Percentiles rank a stretch among this genome's conserved stretches.
Evolutionary conservation across 2,797 vertebrate species (phyloP).

Genomic region (Trachurus trachurus): DNA sequence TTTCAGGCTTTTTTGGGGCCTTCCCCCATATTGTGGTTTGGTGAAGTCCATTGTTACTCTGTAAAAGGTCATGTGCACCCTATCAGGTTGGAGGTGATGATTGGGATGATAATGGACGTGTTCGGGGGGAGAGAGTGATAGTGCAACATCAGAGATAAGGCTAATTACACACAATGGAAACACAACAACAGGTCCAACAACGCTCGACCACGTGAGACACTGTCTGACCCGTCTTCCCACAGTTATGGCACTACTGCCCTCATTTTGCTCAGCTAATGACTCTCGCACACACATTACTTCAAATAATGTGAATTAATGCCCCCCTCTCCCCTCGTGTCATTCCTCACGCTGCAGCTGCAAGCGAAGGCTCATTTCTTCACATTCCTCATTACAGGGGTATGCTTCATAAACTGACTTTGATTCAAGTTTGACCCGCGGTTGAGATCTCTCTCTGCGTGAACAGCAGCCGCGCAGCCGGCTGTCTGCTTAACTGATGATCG

Average conservation of each 20-base stretch:
- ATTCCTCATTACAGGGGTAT: slow-evolving; percentile 48
- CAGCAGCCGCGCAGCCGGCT: slow-evolving; percentile 26
- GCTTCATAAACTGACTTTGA: slow-evolving; percentile 55
- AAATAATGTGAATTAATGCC: slow-evolving; percentile 63
- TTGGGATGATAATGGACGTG: slow-evolving; percentile 43
- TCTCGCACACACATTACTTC: slow-evolving; percentile 56
- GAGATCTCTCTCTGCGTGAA: slow-evolving; percentile 38
- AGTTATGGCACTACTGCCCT: slow-evolving; percentile 61
- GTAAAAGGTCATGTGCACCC: slow-evolving; percentile 20
- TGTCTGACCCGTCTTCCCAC: slow-evolving; percentile 54
- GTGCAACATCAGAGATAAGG: slow-evolving; percentile 55
- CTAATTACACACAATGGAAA: slow-evolving; percentile 67
- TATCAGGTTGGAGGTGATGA: slow-evolving; percentile 38
- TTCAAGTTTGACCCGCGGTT: slow-evolving; percentile 57
- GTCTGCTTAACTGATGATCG: slow-evolving; percentile 67
- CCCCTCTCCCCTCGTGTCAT: slow-evolving; percentile 43
- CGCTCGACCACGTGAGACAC: slow-evolving; percentile 29
- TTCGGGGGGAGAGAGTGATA: slow-evolving; percentile 29
- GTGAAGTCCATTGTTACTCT: neutral
- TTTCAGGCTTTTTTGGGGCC: neutral
- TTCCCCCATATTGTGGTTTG: too few species aligned
- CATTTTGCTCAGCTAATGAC: slow-evolving; percentile 71
- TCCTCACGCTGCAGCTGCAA: slow-evolving; percentile 46
- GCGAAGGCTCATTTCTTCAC: slow-evolving; percentile 40
- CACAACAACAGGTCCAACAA: slow-evolving; percentile 57